Evolutionary conservation across 2,888 invertebrate genomes (phyloP), one percentile per base, ranked within the genome.

Genomic region (Uropetala carovei): DNA sequence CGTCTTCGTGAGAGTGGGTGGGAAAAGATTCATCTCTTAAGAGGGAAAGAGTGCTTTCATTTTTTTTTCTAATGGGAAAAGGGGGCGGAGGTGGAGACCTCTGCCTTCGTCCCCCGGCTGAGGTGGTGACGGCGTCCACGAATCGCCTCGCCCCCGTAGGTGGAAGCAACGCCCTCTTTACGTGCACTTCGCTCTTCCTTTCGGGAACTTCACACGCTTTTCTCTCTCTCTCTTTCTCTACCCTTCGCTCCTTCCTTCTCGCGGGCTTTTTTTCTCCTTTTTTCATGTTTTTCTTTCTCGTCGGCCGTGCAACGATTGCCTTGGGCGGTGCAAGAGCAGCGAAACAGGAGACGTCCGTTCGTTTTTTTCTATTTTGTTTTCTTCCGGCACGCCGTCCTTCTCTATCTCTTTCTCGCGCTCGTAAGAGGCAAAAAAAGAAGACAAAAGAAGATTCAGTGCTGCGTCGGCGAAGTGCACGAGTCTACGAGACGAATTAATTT

Each of bases 311-410:
- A 68, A 22, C 68, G 68, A n/a, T n/a, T 68, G 68, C 68, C 68
- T 68, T n/a, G n/a, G 68, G 68, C n/a, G 68, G 68, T n/a, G 68
- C n/a, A 68, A n/a, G 68, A n/a, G n/a, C 2, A 68, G 68, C 68
- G n/a, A 68, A 68, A 68, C 68, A 68, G 68, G 68, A n/a, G 68
- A 68, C n/a, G 18, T 68, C 68, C 13, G n/a, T 9, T n/a, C 22
- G 18, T 68, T 18, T n/a, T n/a, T 75, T 75, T 75, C 75, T 27
- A 22, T 22, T 22, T 68, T n/a, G 68, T 22, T 68, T 22, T 68
- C 22, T 68, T 68, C 68, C n/a, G 8, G 68, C 68, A 68, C 22
- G 10, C 7, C 68, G 68, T 43, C 5, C 43, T 43, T 5, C 43
- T 43, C 43, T 43, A 43, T 43, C 43, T 43, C 43, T 43, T 5